Conservation (phyloP, 2,888 invertebrate genomes). For the Chrysotoxum bicinctum region DNA sequence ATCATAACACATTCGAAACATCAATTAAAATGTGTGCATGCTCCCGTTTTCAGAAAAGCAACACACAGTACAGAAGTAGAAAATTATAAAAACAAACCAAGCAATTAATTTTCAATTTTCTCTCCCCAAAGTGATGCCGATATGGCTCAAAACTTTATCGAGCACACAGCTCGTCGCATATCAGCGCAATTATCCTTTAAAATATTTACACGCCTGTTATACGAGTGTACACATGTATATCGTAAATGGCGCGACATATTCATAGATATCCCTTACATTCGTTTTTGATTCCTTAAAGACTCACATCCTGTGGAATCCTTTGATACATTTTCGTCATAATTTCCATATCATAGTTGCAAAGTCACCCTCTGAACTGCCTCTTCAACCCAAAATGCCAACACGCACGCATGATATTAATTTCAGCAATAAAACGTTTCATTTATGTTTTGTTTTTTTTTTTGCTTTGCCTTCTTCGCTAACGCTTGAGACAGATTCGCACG, state of each 20-base stretch:
- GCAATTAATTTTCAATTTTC: constrained; percentile 72
- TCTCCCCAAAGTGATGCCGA: constrained; percentile 8
- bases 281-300: constrained; percentile 48
- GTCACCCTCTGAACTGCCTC: constrained; percentile 32
- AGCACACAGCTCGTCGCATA: background rate
- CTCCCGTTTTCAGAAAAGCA: constrained; percentile 9
- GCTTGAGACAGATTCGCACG: constrained; percentile 57
- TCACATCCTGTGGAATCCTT: background rate
- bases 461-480: background rate
- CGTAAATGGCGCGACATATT: background rate
- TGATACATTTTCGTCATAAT: constrained; percentile 28
- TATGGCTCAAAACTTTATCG: constrained; percentile 27
- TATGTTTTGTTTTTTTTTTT: constrained; percentile 28
- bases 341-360: constrained; percentile 41
- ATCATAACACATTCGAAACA: constrained; percentile 31
- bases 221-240: background rate
- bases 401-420: constrained; percentile 57
- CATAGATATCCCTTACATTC: constrained; percentile 24
- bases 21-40: constrained; percentile 16
- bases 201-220: constrained; percentile 68
- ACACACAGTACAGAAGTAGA: background rate
- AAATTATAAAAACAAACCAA: constrained; percentile 35
- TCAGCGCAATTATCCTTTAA: constrained; percentile 68
- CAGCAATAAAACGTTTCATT: constrained; percentile 66
- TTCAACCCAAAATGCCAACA: constrained; percentile 19